A percentile compares a stretch with the other conserved stretches of the same genome.
These are phyloP conservation scores for Gouania willdenowi DNA, from an alignment of 2,797 vertebrate genomes.

Conservation along the genomic window DNA sequence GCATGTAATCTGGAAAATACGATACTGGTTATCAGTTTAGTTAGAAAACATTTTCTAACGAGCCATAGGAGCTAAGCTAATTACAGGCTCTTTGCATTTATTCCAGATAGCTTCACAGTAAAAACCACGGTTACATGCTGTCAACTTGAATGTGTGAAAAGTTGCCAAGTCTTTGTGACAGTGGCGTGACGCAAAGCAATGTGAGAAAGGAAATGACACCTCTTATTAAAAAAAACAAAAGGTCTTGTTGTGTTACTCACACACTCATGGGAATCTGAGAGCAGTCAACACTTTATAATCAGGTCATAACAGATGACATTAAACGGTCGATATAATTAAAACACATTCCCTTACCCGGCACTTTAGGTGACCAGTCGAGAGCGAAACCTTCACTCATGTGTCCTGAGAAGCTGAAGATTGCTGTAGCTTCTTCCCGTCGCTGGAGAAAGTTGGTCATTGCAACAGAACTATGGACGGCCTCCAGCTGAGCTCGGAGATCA, in stretches of 20 bases:
- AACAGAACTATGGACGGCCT: slow-evolving; percentile 79
- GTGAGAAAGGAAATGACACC: not conserved
- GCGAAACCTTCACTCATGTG: slow-evolving; percentile 92
- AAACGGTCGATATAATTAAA: no score
- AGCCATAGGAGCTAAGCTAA: no score
- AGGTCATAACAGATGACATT: no score
- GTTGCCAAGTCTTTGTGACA: no score
- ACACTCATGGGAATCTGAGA: not conserved
- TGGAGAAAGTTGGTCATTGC: slow-evolving; percentile 78
- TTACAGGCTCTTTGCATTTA: no score
- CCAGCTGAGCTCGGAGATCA: slow-evolving; percentile 76
- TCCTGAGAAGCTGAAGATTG: slow-evolving; percentile 84
- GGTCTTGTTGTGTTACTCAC: not conserved
- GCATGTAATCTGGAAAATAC: no score
- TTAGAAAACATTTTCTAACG: no score
- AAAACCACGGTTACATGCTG: no score
- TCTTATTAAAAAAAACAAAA: not conserved
- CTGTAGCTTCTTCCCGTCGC: slow-evolving; percentile 78
- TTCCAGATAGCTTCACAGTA: no score
- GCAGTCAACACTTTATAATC: no score
- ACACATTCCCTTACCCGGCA: slow-evolving; percentile 74
- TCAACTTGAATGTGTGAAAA: not conserved
- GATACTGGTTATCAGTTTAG: no score
- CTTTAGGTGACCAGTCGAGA: slow-evolving; percentile 85
- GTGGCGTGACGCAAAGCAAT: not conserved